Conservation (phyloP, 2,888 invertebrate genomes). For the Pecten maximus region DNA sequence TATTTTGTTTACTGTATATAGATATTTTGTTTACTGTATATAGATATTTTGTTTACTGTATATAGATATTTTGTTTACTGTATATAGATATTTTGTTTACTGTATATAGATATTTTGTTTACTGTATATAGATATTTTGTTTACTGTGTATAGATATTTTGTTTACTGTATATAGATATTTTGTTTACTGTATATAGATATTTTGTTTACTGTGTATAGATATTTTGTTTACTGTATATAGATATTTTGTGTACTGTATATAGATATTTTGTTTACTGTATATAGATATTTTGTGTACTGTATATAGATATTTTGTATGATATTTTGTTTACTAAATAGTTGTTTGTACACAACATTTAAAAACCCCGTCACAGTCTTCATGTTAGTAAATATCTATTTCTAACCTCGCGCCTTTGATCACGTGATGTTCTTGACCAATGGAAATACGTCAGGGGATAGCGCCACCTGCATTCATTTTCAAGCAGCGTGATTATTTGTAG, state of each 20-base stretch:
- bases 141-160: background rate
- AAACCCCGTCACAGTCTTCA: too few relatives aligned
- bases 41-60: slow-evolving; percentile 23
- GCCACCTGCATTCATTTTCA: too few relatives aligned
- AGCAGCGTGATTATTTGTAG: too few relatives aligned
- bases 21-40: background rate
- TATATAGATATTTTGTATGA: background rate
- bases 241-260: slow-evolving; percentile 31
- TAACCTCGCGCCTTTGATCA: too few relatives aligned
- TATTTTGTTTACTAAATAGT: too few relatives aligned
- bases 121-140: background rate
- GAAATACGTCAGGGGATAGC: too few relatives aligned
- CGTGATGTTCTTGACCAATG: too few relatives aligned
- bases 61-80: background rate
- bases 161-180: background rate
- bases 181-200: slow-evolving; percentile 18
- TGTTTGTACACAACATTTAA: too few relatives aligned
- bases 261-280: background rate
- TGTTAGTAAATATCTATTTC: too few relatives aligned
- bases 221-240: background rate
- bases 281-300: background rate
- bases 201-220: background rate
- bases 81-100: background rate
- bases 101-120: background rate
- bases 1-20: background rate